Base-by-base conservation (phyloP, 2,888 invertebrate species). In the Noctua janthe region DNA sequence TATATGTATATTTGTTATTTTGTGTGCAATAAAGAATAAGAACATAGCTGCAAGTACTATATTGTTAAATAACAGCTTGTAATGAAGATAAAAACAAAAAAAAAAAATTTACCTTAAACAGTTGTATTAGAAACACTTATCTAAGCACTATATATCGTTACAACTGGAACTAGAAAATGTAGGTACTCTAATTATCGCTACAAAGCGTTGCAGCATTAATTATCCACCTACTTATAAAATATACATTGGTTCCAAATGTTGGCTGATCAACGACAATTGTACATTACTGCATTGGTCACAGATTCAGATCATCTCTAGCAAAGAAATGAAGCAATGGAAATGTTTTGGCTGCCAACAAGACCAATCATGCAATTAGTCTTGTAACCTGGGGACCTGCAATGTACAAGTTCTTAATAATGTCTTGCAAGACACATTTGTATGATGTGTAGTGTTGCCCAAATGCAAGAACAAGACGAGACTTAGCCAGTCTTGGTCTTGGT, bases 21-120 rank as follows among this genome's bases (percentile, higher is more conserved):
- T 29, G 29, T 29, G 29, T 29, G 29, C 29, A 29, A 29, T 29
- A 29, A 29, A 29, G 29, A 29, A 29, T 29, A 29, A 29, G 29
- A 29, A 71, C 84, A 67, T 83, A 74, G 64, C 87, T 83, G 39
- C 71, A 66, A 83, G 78, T 78, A 74, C 70, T 82, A 59, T 71
- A 77, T 77, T 64, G 71, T 71, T 62, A 77, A 87, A 83, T 84
- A 74, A 74, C 15, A 74, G 62, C 67, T 56, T 47, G 51, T 29
- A 29, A 29, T 29, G 29, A 29, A 29, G 29, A 29, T 29, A 29
- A 29, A 29, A 29, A 29, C 29, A 29, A 29, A 29, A 29, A 29
- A 29, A 29, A 29, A 29, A 29, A 29, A 29, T 29, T 29, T 29
- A 29, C 29, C 29, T 29, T 29, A 29, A 29, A 29, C 29, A 29